Conservation (phyloP, 2,797 vertebrate genomes). For the Brotula barbata region DNA sequence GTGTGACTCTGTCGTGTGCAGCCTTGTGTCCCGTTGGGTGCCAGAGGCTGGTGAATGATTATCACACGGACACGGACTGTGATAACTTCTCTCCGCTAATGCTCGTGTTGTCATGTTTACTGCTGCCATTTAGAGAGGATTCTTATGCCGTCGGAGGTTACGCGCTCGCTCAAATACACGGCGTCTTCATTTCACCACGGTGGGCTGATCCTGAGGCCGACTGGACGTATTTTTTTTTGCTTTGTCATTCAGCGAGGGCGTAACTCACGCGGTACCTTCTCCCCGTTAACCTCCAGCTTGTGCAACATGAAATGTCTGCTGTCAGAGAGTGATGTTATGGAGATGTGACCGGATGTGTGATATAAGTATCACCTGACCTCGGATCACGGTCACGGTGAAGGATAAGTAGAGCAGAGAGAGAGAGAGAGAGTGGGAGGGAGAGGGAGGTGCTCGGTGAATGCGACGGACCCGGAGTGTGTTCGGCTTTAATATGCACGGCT, state of each 20-base stretch:
- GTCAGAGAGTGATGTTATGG: conserved; percentile 25
- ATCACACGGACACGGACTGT: not conserved
- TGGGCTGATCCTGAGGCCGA: not conserved
- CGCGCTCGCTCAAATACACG: not conserved
- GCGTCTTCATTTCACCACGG: not conserved
- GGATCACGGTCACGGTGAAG: conserved; percentile 10
- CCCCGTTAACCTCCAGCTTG: conserved; percentile 1
- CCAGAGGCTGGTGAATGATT: not conserved
- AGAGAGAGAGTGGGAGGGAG: too few relatives aligned
- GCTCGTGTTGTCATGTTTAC: conserved; percentile 6
- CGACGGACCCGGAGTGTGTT: conserved; percentile 8
- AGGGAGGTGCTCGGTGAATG: not conserved
- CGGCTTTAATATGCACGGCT: conserved; percentile 11
- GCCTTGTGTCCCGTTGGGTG: too few relatives aligned
- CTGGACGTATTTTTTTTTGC: conserved; percentile 17
- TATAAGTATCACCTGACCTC: conserved; percentile 20
- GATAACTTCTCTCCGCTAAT: not conserved
- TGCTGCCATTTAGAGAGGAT: not conserved
- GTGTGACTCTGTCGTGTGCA: not conserved
- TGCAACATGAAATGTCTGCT: conserved; percentile 20
- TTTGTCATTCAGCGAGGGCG: conserved; percentile 25
- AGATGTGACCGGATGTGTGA: not conserved
- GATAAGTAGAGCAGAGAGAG: conserved; percentile 5
- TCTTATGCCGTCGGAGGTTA: not conserved
- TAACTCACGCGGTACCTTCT: not conserved